Base-by-base conservation (phyloP, 2,113 vertebrate species). In the Hippocampus abdominalis region DNA sequence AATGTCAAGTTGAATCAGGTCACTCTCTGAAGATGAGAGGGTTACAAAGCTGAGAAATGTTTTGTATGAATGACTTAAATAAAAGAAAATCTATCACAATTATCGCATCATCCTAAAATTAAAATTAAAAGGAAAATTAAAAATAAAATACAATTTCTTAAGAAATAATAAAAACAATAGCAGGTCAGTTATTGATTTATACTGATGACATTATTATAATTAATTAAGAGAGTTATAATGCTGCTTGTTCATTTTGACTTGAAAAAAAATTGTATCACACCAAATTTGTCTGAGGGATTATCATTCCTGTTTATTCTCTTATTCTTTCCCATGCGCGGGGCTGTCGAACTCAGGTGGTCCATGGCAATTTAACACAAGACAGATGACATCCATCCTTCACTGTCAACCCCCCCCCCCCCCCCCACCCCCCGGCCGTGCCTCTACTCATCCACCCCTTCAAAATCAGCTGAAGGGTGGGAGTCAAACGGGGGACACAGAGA, bases 401-500 rank as follows among this genome's bases (percentile, higher is more conserved):
- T 70, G 69, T 79, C 80, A 69, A 29, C 51, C 67, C 54, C 54
- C 23, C 36, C n/a, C n/a, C n/a, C 4, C 32, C 29, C 29, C 29
- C 29, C 29, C 29, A 0, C 29, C 32, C 32, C 32, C 32, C 32
- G 1, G 5, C 32, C 32, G 4, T 32, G 57, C 65, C 77, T 76
- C 42, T 72, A 74, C 70, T 68, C 69, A 71, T 73, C 73, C 68
- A 75, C 60, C 69, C 71, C 64, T 75, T 64, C 72, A 65, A 68
- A 54, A 7, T 64, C 75, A 40, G 74, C 66, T 77, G 79, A 79
- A 76, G 78, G 82, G 84, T 78, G 64, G 15, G 72, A 80, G 71
- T 81, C 81, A 81, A 73, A 85, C 51, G 64, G 72, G 77, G 75
- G 87, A 83, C 75, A 80, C 78, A 63, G 75, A 75, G 81, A 71